Evolutionary conservation across 2,113 vertebrate species (phyloP).

Genomic region (cat (Felis catus)): F.catus_Fca126_mat1.0 CM031413.1:35175001-35175500

Average conservation of each 20-base stretch:
- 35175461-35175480: background rate
- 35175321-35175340: conserved; percentile 29
- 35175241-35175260: background rate
- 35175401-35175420: background rate
- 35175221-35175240: background rate
- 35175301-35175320: conserved; percentile 57
- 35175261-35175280: background rate
- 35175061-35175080: background rate
- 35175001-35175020: conserved; percentile 10
- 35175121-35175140: background rate
- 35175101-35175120: background rate
- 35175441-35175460: background rate
- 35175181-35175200: background rate
- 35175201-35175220: background rate
- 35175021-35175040: background rate
- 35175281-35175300: background rate
- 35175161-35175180: background rate
- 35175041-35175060: background rate
- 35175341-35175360: conserved; percentile 56
- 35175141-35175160: background rate
- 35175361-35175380: background rate
- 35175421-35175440: background rate
- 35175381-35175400: background rate
- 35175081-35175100: background rate
- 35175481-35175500: background rate